phyloP scores from a whole-genome alignment of 2,797 vertebrate genomes.

The Sebastes iracundus region DNA sequence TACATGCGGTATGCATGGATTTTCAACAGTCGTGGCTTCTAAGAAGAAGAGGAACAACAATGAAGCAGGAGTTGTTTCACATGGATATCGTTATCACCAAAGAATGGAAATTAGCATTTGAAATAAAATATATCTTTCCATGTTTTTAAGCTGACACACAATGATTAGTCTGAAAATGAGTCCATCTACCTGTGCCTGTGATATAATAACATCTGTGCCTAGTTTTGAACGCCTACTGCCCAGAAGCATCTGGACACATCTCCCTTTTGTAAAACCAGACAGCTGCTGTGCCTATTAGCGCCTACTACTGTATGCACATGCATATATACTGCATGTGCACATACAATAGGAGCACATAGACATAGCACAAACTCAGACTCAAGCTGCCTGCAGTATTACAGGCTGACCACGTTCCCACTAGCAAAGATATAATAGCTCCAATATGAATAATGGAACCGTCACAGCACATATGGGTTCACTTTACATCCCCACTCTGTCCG shows the following conservation, averaged over 20 bases:
- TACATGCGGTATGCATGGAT: not conserved
- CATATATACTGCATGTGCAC: not conserved
- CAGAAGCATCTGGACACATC: slow-evolving; percentile 48
- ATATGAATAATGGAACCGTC: slow-evolving; percentile 60
- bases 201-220: slow-evolving; percentile 5
- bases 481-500: slow-evolving; percentile 24
- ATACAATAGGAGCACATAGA: not conserved
- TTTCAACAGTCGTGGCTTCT: not conserved
- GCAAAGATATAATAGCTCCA: slow-evolving; percentile 48
- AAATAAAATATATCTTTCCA: not conserved
- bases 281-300: slow-evolving; percentile 21
- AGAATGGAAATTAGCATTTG: not conserved
- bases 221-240: not conserved
- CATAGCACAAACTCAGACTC: slow-evolving; percentile 1
- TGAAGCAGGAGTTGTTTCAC: not conserved
- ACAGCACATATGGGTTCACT: slow-evolving; percentile 40
- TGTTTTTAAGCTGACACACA: slow-evolving; percentile 1
- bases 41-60: not conserved
- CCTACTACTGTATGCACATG: not conserved
- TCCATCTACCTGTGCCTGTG: slow-evolving; percentile 7
- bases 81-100: not conserved
- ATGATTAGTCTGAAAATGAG: not conserved
- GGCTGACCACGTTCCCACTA: slow-evolving; percentile 13
- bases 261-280: slow-evolving; percentile 13
- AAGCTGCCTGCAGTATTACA: not conserved